Percentiles rank a stretch among this genome's conserved stretches.
Evolutionary conservation across 2,113 vertebrate species (phyloP).

Genomic region (Procavia capensis): DNA sequence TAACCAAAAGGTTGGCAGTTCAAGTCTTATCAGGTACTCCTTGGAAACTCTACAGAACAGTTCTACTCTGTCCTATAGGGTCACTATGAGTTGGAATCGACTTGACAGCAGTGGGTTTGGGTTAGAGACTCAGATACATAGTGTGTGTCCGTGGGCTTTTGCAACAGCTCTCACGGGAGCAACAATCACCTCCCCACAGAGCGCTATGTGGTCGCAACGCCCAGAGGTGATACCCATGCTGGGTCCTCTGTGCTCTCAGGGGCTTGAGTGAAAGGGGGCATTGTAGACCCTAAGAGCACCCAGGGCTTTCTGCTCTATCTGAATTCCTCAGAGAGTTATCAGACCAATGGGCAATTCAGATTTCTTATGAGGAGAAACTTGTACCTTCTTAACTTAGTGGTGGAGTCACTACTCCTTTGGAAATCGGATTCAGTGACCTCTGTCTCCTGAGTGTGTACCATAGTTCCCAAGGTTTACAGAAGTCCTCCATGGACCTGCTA

Average conservation of each 20-base stretch:
- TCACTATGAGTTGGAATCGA: too few species aligned
- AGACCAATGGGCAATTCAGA: not conserved
- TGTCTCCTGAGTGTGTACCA: not conserved
- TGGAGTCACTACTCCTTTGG: not conserved
- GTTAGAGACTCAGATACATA: not conserved
- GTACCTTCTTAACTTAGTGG: not conserved
- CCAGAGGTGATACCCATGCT: not conserved
- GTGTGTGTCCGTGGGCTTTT: not conserved
- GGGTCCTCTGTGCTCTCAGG: not conserved
- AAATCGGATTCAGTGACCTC: not conserved
- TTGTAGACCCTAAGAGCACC: not conserved
- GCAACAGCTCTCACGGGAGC: not conserved
- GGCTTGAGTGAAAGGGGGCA: not conserved
- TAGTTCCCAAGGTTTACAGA: accelerated
- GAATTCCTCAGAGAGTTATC: not conserved
- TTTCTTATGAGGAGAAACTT: not conserved
- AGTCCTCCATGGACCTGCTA: not conserved
- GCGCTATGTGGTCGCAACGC: accelerated
- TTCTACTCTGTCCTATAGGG: too few species aligned
- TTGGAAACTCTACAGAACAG: too few species aligned
- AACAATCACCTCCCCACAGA: not conserved
- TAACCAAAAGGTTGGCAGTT: too few species aligned
- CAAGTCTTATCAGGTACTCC: too few species aligned
- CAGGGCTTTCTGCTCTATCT: not conserved
- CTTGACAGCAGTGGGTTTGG: too few species aligned